A percentile compares a stretch with the other conserved stretches of the same genome.
Conservation (phyloP, 1,140 invertebrate genomes). For the Trypoxylus dichotomus region DNA sequence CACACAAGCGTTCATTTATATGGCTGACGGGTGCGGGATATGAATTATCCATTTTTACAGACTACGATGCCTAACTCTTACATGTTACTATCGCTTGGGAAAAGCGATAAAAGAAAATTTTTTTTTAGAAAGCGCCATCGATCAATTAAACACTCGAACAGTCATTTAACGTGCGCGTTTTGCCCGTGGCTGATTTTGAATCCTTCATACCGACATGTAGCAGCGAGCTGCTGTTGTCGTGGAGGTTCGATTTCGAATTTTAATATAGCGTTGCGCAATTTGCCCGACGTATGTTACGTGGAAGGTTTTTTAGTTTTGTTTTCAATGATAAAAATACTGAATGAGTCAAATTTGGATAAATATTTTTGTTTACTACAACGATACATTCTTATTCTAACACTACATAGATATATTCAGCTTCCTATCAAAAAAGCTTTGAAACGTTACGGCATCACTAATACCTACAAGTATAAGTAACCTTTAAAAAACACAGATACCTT, state of each 20-base stretch:
- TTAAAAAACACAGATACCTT: too few species aligned
- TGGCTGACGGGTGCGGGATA: not conserved
- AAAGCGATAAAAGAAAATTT: constrained; percentile 10
- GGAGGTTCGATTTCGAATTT: not conserved
- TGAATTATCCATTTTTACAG: not conserved
- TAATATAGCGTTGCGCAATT: not conserved
- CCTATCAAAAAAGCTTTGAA: too few species aligned
- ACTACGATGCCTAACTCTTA: not conserved
- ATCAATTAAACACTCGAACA: constrained; percentile 1
- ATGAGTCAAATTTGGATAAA: too few species aligned
- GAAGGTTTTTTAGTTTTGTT: too few species aligned
- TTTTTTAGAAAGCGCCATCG: constrained; percentile 20
- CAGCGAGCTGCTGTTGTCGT: not conserved
- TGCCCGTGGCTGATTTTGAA: not conserved
- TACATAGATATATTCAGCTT: too few species aligned
- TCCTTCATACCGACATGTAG: not conserved
- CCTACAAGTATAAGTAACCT: too few species aligned
- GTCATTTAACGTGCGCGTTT: constrained; percentile 3
- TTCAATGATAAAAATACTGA: too few species aligned
- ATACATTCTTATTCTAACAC: too few species aligned
- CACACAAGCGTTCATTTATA: not conserved
- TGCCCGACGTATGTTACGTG: too few species aligned
- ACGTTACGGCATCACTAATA: too few species aligned
- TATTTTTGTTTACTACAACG: too few species aligned
- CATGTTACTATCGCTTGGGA: not conserved